Evolutionary conservation across 2,797 vertebrate genomes (phyloP), one percentile per base, ranked within the genome.

Genomic region (Neomorphus geoffroyi): DNA sequence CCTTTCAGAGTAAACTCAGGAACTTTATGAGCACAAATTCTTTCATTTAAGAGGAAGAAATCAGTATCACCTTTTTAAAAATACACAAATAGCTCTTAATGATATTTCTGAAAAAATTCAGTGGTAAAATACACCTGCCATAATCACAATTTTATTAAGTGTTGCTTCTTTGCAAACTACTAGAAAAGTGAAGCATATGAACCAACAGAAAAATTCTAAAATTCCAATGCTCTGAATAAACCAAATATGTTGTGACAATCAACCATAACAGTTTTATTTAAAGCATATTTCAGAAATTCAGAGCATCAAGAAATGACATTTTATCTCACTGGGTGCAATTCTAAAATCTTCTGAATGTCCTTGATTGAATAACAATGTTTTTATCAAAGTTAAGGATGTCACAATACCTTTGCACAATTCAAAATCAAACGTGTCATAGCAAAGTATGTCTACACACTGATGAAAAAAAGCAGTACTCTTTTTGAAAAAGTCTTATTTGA

Each of bases 181-280:
- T 50, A 78, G 22, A 48, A 77, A 75, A 81, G 41, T 6, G 10
- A 81, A 61, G 28, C 2, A 0, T 10, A 69, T 8, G 8, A 33
- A 71, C 46, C 7, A 26, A 56, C 8, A 71, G 37, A 70, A 74
- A 91, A 69, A 54, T 24, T 57, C 18, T 53, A 33, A n/a, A 80
- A n/a, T 57, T 78, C 21, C 33, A 74, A 18, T 53, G n/a, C 7
- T 86, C 32, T 58, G 57, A 88, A 64, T 37, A 74, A 77, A 73
- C 6, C 8, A 79, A 86, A 8, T 10, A 78, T 0, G 0, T 39
- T 81, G 16, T 2, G 3, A 84, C 11, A 73, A 37, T 1, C 13
- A 77, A 37, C 2, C 16, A 33, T 11, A 71, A 26, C 30, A 48
- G 24, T 64, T 80, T 54, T 57, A 80, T 56, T 48, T 60, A 90